Evolutionary conservation across 2,797 vertebrate species (phyloP).

Genomic region (Phalloptychus januarius): DNA sequence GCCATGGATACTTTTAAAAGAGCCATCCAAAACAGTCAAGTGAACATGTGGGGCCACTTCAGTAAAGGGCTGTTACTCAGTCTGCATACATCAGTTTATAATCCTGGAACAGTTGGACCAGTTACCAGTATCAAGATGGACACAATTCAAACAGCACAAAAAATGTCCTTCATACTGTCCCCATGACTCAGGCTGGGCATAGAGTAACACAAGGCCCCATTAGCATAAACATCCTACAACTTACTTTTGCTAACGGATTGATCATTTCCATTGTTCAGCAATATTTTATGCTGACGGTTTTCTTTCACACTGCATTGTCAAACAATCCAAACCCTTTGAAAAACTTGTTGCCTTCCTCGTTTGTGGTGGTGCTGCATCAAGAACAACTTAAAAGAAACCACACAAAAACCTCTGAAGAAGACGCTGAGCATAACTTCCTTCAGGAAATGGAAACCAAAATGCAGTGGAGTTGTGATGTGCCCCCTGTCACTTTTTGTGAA

Average conservation of each 20-base stretch:
- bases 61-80: constrained; percentile 4
- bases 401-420: too few relatives aligned
- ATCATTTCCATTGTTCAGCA: not conserved
- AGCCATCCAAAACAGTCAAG: not conserved
- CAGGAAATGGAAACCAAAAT: too few relatives aligned
- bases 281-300: not conserved
- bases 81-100: constrained; percentile 38
- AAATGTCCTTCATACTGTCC: not conserved
- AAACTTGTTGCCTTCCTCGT: too few relatives aligned
- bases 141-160: not conserved
- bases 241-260: not conserved
- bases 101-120: not conserved
- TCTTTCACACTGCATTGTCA: too few relatives aligned
- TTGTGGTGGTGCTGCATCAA: too few relatives aligned
- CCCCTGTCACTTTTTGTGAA: too few relatives aligned
- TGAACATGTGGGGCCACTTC: not conserved
- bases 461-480: too few relatives aligned
- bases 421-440: too few relatives aligned
- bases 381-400: too few relatives aligned
- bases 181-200: not conserved
- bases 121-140: not conserved
- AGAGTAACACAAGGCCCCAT: not conserved
- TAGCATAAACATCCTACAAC: not conserved
- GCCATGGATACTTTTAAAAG: not conserved
- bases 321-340: too few relatives aligned